Base-by-base conservation (phyloP, 2,113 vertebrate genomes). In the Trinectes maculatus region DNA sequence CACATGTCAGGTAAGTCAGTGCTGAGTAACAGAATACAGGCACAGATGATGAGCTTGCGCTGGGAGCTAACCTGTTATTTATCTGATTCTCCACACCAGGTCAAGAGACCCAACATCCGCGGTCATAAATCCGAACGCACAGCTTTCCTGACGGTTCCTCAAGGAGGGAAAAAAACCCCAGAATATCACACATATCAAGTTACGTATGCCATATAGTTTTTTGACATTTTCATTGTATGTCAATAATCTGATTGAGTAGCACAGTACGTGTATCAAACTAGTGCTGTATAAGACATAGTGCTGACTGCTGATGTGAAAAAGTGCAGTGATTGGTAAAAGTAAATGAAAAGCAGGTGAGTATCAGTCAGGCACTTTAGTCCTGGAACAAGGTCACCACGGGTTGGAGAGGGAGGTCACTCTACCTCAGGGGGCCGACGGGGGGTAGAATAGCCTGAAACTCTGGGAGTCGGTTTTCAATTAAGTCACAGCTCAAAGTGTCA, bases 381-480 rank as follows among this genome's bases (percentile, higher is more conserved):
- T 11, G 58, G 58, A 51, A 63, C 22, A 44, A 77, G 91, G 87
- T 90, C 89, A 80, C 47, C 44, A 69, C 43, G 71, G 89, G 84
- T 86, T 71, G 69, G 46, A 76, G 81, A 36, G 24, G 78, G 77
- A 74, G 87, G 87, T 91, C 90, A 86, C 10, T 53, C 44, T 43
- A 67, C 70, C 79, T 65, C 72, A 66, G 69, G 79, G 83, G 77
- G 74, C 61, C 67, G 80, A 83, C 43, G 65, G 62, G 51, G 73
- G 59, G 69, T 58, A 57, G 52, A 58, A 65, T 3, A 39, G 49
- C 43, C 37, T 73, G 89, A 85, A 88, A 91, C 80, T 83, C 4
- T 43, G 51, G 70, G 85, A 69, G 80, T 91, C 88, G 21, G 86
- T 89, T 92, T 92, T 89, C 90, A 90, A 89, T 88, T 88, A 81